phyloP scores from a whole-genome alignment of 2,113 vertebrate genomes.

The Opisthocomus hoazin region DNA sequence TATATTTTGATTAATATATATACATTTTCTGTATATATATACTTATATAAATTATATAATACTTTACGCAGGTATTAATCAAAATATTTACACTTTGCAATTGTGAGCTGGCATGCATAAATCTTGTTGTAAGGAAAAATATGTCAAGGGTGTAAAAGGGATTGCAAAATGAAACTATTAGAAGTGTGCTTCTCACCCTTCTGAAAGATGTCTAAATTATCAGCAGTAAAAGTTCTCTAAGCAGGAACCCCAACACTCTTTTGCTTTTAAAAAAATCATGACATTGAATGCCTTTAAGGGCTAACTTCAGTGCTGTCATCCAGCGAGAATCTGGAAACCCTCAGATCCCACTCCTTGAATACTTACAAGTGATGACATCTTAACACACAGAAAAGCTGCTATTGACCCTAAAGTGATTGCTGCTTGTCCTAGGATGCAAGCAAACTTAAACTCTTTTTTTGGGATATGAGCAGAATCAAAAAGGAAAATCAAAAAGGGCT shows the following conservation, averaged over 20 bases:
- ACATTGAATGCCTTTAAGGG: neutral
- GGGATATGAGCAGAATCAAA: neutral
- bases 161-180: neutral
- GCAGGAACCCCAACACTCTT: neutral
- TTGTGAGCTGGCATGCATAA: neutral
- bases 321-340: neutral
- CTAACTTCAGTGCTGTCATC: neutral
- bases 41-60: no score
- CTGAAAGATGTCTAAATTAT: neutral
- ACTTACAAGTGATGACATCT: neutral
- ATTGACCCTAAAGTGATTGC: neutral
- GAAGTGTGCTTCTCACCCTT: neutral
- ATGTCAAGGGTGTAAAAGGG: neutral
- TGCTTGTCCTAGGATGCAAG: neutral
- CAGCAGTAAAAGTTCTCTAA: neutral
- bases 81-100: neutral
- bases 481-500: conserved; percentile 6
- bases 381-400: neutral
- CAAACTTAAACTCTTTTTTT: neutral
- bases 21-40: no score
- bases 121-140: neutral
- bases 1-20: no score
- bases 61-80: neutral
- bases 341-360: neutral
- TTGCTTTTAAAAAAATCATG: neutral